Conservation (phyloP, 2,113 vertebrate species). For the Eira barbara region DNA sequence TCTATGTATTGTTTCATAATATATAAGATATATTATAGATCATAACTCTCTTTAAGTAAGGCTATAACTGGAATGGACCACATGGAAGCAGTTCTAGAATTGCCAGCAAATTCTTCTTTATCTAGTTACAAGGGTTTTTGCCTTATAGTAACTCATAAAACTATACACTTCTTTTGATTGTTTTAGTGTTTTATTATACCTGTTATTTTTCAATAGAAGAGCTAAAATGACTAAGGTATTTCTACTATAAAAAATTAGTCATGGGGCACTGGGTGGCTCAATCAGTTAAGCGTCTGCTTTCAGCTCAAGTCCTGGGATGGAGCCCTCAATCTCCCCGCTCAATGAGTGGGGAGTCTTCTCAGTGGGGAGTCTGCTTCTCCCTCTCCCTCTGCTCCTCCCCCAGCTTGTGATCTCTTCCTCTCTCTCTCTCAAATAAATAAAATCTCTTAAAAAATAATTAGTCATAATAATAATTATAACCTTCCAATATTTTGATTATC, state of each 20-base stretch:
- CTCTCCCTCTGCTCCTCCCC: too few species aligned
- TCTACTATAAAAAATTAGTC: neutral
- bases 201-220: neutral
- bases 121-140: neutral
- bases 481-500: neutral
- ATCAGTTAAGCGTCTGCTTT: too few species aligned
- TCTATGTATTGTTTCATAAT: neutral
- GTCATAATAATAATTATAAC: neutral
- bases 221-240: neutral
- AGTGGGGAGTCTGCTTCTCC: too few species aligned
- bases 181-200: neutral
- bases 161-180: neutral
- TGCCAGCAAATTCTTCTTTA: neutral
- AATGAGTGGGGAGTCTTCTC: too few species aligned
- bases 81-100: neutral
- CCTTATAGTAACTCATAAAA: neutral
- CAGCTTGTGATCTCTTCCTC: too few species aligned
- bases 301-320: too few species aligned
- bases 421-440: too few species aligned
- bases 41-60: neutral
- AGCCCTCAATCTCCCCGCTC: too few species aligned
- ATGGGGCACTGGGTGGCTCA: too few species aligned
- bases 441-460: neutral
- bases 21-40: neutral
- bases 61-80: neutral